Percentiles rank a stretch among this genome's conserved stretches.
Evolutionary conservation across 2,888 invertebrate genomes (phyloP).

Genomic region (Punctoribates punctum): DNA sequence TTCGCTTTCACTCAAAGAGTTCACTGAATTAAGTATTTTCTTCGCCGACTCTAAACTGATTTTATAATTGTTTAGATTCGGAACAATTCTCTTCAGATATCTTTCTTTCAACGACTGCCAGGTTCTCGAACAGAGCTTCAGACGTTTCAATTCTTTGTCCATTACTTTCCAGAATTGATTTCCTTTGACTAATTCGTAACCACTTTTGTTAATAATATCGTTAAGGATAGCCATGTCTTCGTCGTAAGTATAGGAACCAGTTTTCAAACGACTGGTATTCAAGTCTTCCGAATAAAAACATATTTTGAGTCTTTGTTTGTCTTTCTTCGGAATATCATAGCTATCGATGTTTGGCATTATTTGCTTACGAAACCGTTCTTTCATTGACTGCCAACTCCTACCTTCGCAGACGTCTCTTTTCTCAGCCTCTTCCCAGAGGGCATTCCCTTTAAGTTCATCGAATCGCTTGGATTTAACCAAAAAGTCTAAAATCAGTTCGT

Average conservation of each 20-base stretch:
- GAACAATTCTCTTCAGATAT: not conserved
- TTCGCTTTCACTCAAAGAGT: not conserved
- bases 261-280: too few species aligned
- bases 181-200: conserved; percentile 3
- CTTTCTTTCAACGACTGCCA: conserved; percentile 20
- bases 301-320: not conserved
- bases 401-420: not conserved
- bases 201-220: not conserved
- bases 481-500: conserved; percentile 10
- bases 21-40: not conserved
- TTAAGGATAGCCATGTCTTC: not conserved
- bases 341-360: conserved; percentile 23
- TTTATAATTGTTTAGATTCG: not conserved
- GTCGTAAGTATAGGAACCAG: not conserved
- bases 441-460: conserved; percentile 15
- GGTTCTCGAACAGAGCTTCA: not conserved
- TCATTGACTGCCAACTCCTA: conserved; percentile 36
- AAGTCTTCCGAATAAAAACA: not conserved
- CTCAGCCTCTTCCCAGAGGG: conserved; percentile 23
- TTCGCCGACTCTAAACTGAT: not conserved
- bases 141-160: not conserved
- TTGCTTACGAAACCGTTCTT: conserved; percentile 29
- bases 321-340: not conserved
- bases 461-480: conserved; percentile 11
- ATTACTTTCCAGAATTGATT: not conserved